Base-by-base conservation (phyloP, 2,797 vertebrate genomes). In the Cygnus olor region DNA sequence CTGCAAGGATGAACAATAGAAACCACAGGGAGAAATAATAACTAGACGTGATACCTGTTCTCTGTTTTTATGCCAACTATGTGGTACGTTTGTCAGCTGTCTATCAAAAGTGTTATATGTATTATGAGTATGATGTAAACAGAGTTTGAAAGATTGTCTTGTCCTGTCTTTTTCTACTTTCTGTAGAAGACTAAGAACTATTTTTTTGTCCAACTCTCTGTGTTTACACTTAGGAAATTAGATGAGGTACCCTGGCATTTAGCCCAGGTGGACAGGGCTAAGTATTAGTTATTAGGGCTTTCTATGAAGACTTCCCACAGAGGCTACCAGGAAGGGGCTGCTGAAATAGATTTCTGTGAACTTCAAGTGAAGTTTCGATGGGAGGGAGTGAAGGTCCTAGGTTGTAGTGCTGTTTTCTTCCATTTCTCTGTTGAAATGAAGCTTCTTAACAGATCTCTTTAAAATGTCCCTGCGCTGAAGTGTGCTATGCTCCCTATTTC, bases 81-180 rank as follows among this genome's bases (percentile, higher is more conserved):
- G n/a, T 0, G 0, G 22, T 36, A 12, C 2, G 4, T 68, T 69
- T 64, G 10, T 6, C 11, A 66, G 40, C 24, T 79, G 40, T 56
- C 66, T 79, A 3, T 60, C 44, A 32, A 16, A 81, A n/a, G n/a
- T 21, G 32, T 32, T 82, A 11, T 5, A 32, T 53, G 21, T 47
- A 15, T 57, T 56, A 49, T 22, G 38, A 73, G 14, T 42, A 17
- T 14, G n/a, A 80, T 57, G 16, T 11, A 8, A 84, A 45, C 34
- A 66, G 56, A 28, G 4, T 47, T 69, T 69, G 51, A 64, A 81
- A 81, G 34, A 60, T 30, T 47, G 17, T 73, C 34, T 38, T 78
- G 44, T 77, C 61, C n/a, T 79, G 30, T 40, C 42, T 51, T 53
- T n/a, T 81, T 82, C 38, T 60, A 11, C 51, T 79, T 64, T 69